Evolutionary conservation across 2,113 vertebrate genomes (phyloP), one percentile per base, ranked within the genome.

Genomic region (Ceyx cyanopectus): DNA sequence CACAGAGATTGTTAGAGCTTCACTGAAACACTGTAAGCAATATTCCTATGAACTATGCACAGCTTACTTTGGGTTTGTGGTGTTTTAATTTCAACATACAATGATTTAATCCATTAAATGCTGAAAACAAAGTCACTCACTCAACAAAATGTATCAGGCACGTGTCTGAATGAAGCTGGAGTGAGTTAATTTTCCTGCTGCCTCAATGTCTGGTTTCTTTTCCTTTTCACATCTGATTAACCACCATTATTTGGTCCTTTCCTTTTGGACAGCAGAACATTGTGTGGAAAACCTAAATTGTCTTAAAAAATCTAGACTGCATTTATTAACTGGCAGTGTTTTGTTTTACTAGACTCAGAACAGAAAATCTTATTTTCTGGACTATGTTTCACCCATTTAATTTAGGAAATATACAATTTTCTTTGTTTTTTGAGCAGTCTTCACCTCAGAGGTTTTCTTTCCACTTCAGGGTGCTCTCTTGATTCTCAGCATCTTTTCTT

Each of bases 221-320:
- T 93, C 19, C 13, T 54, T 85, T 40, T 46, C 5, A 0, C 34
- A 61, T 20, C 12, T 7, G 4, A 75, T 72, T 40, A 75, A 80
- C 50, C 9, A 41, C 4, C 15, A 43, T 34, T 56, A 67, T 30
- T 37, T 24, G 15, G 20, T 57, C 57, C 21, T 37, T 91, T 45
- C 14, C 12, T 62, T 29, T 67, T 12, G 1, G 2, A 10, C 41
- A 50, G 30, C 45, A 16, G 37, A 34, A 48, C 0, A 1, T 6
- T 66, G 14, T 34, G 19, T 6, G 54, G 60, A 77, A 73, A 27
- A 41, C 6, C 14, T 30, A 24, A 62, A 75, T 6, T 18, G n/a
- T 21, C 51, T 85, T 21, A 57, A 70, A 69, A 56, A 22, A 37
- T 29, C 23, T 5, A 27, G 21, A 34, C 30, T 40, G 20, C 27